Base-by-base conservation (phyloP, 2,888 invertebrate genomes). In the Calameuta pallipes region DNA sequence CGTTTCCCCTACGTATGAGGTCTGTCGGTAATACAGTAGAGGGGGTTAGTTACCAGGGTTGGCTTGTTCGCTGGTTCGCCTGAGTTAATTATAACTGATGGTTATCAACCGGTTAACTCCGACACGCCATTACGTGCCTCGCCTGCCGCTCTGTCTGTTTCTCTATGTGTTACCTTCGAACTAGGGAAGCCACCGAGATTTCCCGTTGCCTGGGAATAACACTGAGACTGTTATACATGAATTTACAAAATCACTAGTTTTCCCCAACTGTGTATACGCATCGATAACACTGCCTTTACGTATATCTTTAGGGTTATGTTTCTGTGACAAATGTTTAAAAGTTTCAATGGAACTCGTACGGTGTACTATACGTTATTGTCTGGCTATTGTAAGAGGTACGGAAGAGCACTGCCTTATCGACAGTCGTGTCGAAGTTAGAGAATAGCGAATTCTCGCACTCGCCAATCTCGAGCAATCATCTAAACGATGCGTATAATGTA, bases 71-170 rank as follows among this genome's bases (percentile, higher is more conserved):
- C 90, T 87, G 90, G 89, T 90, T 90, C 89, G 88, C 87, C 89
- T 88, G 89, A 91, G 91, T 91, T 91, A 91, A 91, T 91, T 91
- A 91, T 91, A 91, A 90, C 90, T 90, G 91, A 91, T 91, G 90
- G 89, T 91, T 91, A 91, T 91, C 91, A 91, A 89, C 90, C 89
- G 88, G 90, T 91, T 91, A 91, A 91, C 90, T 91, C 90, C 89
- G 90, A 90, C 91, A 90, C 90, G 90, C 91, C 90, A 91, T 91
- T 91, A 91, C 90, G 90, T 90, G 89, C 90, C 90, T 89, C 89
- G 88, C 86, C 89, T 90, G 86, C 83, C 85, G 80, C 80, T 84
- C 80, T 80, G 81, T 82, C 81, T 79, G 79, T 82, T 81, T 81
- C 81, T 80, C 80, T 79, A 80, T 81, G 79, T 82, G 80, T 81